phyloP scores from a whole-genome alignment of 2,797 vertebrate genomes.

The Coilia nasus region DNA sequence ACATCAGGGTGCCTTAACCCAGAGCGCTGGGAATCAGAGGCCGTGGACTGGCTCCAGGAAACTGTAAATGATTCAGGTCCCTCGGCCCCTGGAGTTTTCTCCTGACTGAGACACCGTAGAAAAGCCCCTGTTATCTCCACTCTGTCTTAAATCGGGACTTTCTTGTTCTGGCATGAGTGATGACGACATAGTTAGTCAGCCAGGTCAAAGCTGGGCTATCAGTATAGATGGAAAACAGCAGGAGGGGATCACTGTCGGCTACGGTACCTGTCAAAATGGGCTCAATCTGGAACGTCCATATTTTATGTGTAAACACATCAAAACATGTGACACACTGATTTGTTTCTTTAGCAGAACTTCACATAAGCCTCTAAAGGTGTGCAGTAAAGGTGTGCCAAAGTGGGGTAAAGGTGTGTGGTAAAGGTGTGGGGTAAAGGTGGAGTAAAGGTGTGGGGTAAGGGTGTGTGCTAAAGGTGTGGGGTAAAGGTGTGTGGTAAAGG shows the following conservation, averaged over 20 bases:
- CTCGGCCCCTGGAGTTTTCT: background rate
- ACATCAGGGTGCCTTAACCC: conserved; percentile 45
- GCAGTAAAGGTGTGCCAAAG: background rate
- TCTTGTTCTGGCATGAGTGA: background rate
- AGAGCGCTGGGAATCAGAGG: conserved; percentile 43
- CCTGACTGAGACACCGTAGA: background rate
- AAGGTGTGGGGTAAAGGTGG: too few relatives aligned
- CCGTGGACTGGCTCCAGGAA: conserved; percentile 19
- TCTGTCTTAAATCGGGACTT: conserved; percentile 7
- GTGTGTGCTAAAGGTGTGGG: too few relatives aligned
- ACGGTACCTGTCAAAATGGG: background rate
- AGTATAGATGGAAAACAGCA: background rate
- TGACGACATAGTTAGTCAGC: conserved; percentile 19
- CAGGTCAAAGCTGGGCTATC: background rate
- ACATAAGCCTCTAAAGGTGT: background rate
- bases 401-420: too few relatives aligned
- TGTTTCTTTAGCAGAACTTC: background rate
- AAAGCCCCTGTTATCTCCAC: background rate
- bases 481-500: too few relatives aligned
- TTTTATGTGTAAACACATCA: background rate
- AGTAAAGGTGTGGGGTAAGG: too few relatives aligned
- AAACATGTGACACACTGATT: background rate
- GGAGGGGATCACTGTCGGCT: background rate
- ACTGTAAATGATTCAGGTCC: conserved; percentile 15
- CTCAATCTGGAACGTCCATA: background rate